Conservation (phyloP, 2,888 invertebrate species). For the Branchipolynoe longqiensis region DNA sequence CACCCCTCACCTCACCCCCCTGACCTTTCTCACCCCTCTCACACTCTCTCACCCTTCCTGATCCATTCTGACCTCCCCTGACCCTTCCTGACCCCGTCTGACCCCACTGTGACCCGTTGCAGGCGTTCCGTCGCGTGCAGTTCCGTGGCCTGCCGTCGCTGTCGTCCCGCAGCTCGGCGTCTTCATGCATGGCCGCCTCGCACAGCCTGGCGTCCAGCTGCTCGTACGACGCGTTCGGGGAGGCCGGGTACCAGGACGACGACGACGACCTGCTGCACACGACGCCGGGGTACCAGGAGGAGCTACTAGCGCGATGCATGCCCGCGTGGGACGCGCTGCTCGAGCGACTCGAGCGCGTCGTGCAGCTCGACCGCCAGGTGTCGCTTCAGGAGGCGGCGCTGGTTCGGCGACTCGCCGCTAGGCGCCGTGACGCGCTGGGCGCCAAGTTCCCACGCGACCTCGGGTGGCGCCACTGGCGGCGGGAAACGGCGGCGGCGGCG, state of each 20-base stretch:
- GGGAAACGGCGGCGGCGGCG: not conserved
- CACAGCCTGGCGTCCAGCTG: constrained; percentile 26
- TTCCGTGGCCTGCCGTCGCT: constrained; percentile 76
- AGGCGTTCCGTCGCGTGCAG: constrained; percentile 76
- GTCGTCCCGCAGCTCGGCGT: constrained; percentile 73
- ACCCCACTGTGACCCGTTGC: not conserved
- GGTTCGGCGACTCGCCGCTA: not conserved
- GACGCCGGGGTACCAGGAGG: constrained; percentile 62
- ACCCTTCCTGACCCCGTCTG: not conserved
- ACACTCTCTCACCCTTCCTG: not conserved
- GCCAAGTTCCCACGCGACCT: not conserved
- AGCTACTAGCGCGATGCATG: constrained; percentile 68
- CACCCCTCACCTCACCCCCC: too few relatives aligned
- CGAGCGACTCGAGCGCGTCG: constrained; percentile 70
- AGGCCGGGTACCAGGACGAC: too few relatives aligned
- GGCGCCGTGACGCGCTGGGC: not conserved
- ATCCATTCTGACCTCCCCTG: not conserved
- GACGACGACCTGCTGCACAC: constrained; percentile 43
- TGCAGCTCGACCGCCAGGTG: constrained; percentile 40
- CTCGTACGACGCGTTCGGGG: constrained; percentile 11
- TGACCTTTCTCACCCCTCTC: too few relatives aligned
- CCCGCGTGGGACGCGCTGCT: constrained; percentile 73
- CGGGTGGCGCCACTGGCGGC: too few relatives aligned
- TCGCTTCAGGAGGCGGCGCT: not conserved
- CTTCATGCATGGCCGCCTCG: constrained; percentile 1